A percentile compares a stretch with the other conserved stretches of the same genome.
phyloP scores from a whole-genome alignment of 2,797 vertebrate species.

The Hemitrygon akajei region DNA sequence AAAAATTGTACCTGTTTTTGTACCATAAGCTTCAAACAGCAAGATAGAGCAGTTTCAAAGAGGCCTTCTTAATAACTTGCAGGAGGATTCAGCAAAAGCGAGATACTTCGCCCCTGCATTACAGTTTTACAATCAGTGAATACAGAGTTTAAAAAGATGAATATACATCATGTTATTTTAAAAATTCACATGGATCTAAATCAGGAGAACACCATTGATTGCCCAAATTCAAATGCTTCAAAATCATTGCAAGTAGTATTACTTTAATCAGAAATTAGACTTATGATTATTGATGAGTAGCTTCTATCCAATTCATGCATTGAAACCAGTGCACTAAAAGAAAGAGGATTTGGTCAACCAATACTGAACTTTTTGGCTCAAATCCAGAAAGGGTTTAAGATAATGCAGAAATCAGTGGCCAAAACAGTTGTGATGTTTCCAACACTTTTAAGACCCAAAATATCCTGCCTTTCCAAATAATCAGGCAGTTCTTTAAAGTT shows the following conservation, averaged over 20 bases:
- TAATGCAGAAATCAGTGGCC: neutral
- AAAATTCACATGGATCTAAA: neutral
- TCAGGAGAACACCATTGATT: neutral
- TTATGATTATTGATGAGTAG: too few relatives aligned
- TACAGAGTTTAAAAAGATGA: conserved; percentile 52
- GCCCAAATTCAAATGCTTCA: neutral
- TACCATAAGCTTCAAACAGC: conserved; percentile 73
- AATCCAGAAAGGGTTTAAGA: conserved; percentile 9
- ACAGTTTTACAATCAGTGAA: conserved; percentile 82
- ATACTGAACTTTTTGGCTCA: neutral
- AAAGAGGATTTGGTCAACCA: conserved; percentile 20
- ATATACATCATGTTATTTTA: conserved; percentile 16
- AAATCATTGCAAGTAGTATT: neutral
- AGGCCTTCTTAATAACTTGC: conserved; percentile 62
- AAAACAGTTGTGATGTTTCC: neutral
- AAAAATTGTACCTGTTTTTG: conserved; percentile 70
- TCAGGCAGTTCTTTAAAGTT: neutral
- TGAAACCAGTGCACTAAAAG: neutral
- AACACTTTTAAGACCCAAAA: conserved; percentile 25
- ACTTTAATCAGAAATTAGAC: neutral
- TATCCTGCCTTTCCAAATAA: neutral
- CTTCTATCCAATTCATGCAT: neutral
- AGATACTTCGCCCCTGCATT: conserved; percentile 84
- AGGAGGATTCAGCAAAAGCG: conserved; percentile 83
- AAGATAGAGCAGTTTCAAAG: conserved; percentile 69